Conservation (phyloP, 2,113 vertebrate genomes). For the Centrocercus urophasianus region DNA sequence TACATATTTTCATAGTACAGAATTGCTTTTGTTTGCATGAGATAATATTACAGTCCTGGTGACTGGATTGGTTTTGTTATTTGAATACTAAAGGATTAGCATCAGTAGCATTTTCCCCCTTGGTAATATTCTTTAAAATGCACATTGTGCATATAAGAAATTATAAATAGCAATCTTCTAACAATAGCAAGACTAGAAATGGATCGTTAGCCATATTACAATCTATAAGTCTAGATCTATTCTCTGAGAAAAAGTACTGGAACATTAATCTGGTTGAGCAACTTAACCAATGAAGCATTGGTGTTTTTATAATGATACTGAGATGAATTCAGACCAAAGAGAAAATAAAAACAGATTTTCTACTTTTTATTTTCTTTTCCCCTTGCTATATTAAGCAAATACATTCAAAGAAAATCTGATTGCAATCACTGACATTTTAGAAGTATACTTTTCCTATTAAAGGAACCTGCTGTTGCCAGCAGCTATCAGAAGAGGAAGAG, state of each 20-base stretch:
- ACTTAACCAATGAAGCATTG: neutral
- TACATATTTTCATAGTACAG: neutral
- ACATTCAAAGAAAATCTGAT: neutral
- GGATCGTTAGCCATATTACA: slow-evolving; percentile 41
- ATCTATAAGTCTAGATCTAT: neutral
- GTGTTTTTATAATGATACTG: slow-evolving; percentile 26
- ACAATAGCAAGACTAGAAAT: slow-evolving; percentile 9
- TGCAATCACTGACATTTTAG: slow-evolving; percentile 27
- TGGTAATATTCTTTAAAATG: slow-evolving; percentile 2
- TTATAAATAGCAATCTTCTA: slow-evolving; percentile 35
- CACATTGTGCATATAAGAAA: neutral
- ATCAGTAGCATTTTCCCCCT: neutral
- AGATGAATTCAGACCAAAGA: neutral
- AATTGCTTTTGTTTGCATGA: neutral
- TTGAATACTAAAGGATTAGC: neutral
- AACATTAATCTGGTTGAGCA: slow-evolving; percentile 41
- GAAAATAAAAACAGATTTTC: neutral
- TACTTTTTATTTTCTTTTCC: neutral
- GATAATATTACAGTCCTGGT: neutral
- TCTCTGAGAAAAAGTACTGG: slow-evolving; percentile 24
- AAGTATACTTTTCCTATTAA: slow-evolving; percentile 14
- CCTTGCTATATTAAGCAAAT: neutral
- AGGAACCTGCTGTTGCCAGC: neutral
- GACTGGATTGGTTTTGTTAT: neutral
- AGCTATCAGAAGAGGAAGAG: neutral